Evolutionary conservation across 2,797 vertebrate species (phyloP).

Genomic region (Diplodus puntazzo): DNA sequence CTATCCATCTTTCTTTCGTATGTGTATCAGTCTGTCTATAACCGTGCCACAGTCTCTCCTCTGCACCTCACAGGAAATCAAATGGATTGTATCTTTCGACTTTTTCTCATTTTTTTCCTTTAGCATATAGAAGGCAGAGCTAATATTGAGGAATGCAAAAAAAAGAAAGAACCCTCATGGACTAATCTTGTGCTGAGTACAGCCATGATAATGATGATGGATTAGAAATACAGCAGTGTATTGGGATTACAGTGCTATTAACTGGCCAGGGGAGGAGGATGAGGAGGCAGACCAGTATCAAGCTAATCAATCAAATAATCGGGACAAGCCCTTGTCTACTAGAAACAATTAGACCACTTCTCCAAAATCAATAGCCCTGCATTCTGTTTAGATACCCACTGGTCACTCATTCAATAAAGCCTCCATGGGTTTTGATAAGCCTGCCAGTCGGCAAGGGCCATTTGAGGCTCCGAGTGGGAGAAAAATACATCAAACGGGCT

Average conservation of each 20-base stretch:
- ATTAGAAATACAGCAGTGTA: slow-evolving; percentile 84
- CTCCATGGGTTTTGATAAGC: slow-evolving; percentile 80
- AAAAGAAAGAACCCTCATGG: slow-evolving; percentile 58
- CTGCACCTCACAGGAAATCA: slow-evolving; percentile 22
- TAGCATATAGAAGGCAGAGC: slow-evolving; percentile 52
- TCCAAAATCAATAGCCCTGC: slow-evolving; percentile 86
- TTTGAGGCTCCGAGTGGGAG: slow-evolving; percentile 77
- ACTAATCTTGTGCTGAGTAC: slow-evolving; percentile 83
- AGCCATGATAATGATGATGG: slow-evolving; percentile 86
- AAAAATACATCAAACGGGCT: slow-evolving; percentile 81
- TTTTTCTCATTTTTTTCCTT: slow-evolving; percentile 35
- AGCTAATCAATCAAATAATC: slow-evolving; percentile 90
- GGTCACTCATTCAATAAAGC: slow-evolving; percentile 86
- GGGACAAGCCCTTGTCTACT: slow-evolving; percentile 84
- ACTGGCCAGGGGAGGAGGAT: slow-evolving; percentile 78
- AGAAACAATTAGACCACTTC: slow-evolving; percentile 89
- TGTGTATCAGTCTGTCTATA: slow-evolving; percentile 10
- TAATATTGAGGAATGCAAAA: slow-evolving; percentile 78
- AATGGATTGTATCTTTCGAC: slow-evolving; percentile 20
- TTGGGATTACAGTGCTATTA: slow-evolving; percentile 87
- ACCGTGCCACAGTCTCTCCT: not conserved
- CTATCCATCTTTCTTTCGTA: not conserved
- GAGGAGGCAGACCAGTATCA: slow-evolving; percentile 82
- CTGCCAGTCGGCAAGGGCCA: slow-evolving; percentile 77
- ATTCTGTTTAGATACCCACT: slow-evolving; percentile 86